Base-by-base conservation (phyloP, 2,797 vertebrate genomes). In the Trachurus trachurus region DNA sequence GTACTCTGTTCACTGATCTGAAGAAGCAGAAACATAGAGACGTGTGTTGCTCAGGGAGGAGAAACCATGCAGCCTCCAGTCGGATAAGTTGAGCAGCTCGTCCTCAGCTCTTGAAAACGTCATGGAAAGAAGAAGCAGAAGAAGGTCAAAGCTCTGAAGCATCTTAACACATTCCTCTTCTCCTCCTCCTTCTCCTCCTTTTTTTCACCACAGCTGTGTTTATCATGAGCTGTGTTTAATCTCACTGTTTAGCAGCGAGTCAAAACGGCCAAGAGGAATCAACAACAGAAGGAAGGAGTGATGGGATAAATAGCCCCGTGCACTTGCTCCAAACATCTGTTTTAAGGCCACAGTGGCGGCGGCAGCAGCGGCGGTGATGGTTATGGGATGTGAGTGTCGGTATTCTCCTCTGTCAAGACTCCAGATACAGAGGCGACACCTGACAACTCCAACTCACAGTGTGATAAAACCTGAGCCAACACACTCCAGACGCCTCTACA, bases 191-290 rank as follows among this genome's bases (percentile, higher is more conserved):
- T 66, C 68, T 34, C 31, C 31, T 34, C 31, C 4, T 34, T 6
- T 6, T 31, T 74, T 71, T 63, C 39, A 12, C 52, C 64, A 45
- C 90, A 90, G 83, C 84, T 87, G 80, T 78, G 74, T 87, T 87
- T 67, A 82, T 78, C 74, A 58, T 53, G 56, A 79, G 44, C 50
- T 4, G 3, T 5, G 58, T 74, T 82, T 79, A 44, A 74, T 81
- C 61, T 71, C 34, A 1, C 66, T 37, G 53, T 68, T 13, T 19
- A 65, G 50, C 50, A 60, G 74, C 21, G n/a, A 60, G 40, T 81
- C 40, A 59, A 37, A 74, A 29, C 16, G 7, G 64, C 66, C 74
- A 71, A 45, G 19, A 69, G 71, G n/a, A 71, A 61, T 58, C 37
- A 71, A 19, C 9, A 2, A 80, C 17, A 53, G 61, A 11, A 12